These are phyloP conservation scores for Ctenomys sociabilis DNA, from an alignment of 2,113 vertebrate species.

Conservation along the genomic window DNA sequence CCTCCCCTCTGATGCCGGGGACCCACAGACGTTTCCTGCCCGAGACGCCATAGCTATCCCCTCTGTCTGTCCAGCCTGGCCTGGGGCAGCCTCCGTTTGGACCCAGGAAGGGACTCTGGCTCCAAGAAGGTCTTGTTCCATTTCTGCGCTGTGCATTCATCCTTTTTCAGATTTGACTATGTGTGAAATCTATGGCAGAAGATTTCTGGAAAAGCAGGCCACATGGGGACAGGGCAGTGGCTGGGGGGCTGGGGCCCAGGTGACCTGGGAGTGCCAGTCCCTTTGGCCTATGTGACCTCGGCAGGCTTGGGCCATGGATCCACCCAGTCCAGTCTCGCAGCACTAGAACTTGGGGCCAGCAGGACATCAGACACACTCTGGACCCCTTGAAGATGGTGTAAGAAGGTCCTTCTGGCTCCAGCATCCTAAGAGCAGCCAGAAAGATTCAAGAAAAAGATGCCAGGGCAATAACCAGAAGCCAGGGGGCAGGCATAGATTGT, in stretches of 20 bases:
- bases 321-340: too few relatives aligned
- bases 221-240: background rate
- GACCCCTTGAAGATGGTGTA: background rate
- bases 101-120: background rate
- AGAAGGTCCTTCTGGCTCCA: background rate
- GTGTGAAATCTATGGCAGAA: background rate
- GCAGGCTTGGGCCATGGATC: fast-evolving
- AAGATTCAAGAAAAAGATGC: background rate
- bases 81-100: background rate
- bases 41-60: background rate
- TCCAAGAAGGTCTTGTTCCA: background rate
- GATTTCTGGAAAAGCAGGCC: background rate
- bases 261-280: fast-evolving
- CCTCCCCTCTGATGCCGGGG: background rate
- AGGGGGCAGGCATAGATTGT: background rate
- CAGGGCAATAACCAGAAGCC: background rate
- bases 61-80: background rate
- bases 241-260: background rate
- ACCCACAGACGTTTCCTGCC: background rate
- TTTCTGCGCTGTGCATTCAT: conserved; percentile 40
- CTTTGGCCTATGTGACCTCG: background rate
- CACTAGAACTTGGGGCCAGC: background rate
- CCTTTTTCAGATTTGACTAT: conserved; percentile 46
- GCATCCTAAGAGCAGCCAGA: background rate
- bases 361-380: too few relatives aligned